Evolutionary conservation across 2,797 vertebrate genomes (phyloP).

Genomic region (Gadopsis marmoratus): DNA sequence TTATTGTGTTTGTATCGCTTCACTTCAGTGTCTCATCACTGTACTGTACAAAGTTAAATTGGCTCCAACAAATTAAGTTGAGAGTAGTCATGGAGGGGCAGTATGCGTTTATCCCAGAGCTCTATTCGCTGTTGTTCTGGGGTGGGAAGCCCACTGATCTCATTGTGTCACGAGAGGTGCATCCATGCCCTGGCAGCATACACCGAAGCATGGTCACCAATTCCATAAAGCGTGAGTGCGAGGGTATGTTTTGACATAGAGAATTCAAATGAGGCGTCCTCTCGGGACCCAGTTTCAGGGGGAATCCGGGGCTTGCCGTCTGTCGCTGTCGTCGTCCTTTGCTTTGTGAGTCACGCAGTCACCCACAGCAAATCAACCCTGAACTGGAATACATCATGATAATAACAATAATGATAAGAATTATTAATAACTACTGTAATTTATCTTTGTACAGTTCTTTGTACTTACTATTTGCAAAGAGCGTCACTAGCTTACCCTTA

Average conservation of each 20-base stretch:
- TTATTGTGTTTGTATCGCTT: conserved; percentile 51
- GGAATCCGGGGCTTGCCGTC: conserved; percentile 25
- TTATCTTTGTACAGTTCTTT: neutral
- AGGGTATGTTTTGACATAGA: conserved; percentile 55
- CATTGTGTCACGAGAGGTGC: conserved; percentile 65
- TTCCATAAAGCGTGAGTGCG: neutral
- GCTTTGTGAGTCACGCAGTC: conserved; percentile 62
- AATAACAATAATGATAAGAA: neutral
- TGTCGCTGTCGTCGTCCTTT: conserved; percentile 47
- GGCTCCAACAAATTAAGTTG: conserved; percentile 22
- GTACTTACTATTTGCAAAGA: neutral
- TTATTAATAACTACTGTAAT: neutral
- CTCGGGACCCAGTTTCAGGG: conserved; percentile 45
- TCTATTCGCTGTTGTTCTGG: neutral
- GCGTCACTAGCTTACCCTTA: neutral
- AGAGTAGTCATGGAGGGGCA: neutral
- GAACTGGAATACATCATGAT: neutral
- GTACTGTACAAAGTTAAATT: conserved; percentile 14
- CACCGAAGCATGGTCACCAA: conserved; percentile 16
- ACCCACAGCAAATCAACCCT: conserved; percentile 34
- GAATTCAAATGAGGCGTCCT: conserved; percentile 56
- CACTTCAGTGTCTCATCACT: conserved; percentile 15
- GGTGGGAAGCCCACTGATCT: conserved; percentile 36
- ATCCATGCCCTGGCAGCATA: neutral
- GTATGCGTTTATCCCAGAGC: conserved; percentile 19